Percentiles rank a stretch among this genome's conserved stretches.
Evolutionary conservation across 2,113 vertebrate species (phyloP).

Genomic region (Labeo rohita): DNA sequence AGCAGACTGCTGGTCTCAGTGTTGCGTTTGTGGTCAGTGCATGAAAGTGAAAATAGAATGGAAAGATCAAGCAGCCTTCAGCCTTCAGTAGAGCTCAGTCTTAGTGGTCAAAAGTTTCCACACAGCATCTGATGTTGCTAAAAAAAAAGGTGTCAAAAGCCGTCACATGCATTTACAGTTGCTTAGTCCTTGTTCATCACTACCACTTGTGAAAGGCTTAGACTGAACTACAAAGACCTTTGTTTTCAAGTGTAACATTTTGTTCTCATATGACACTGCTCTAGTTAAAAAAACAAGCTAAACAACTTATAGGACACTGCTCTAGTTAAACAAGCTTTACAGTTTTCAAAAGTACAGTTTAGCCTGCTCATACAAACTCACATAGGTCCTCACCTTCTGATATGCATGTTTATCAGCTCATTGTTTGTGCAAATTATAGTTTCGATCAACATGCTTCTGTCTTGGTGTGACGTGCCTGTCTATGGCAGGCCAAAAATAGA

Average conservation of each 20-base stretch:
- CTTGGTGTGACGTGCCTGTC: neutral
- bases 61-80: slow-evolving; percentile 18
- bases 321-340: neutral
- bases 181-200: neutral
- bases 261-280: neutral
- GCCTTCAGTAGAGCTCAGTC: neutral
- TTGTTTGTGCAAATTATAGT: neutral
- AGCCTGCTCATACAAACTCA: neutral
- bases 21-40: neutral
- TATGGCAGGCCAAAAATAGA: neutral
- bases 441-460: neutral
- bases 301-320: neutral
- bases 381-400: neutral
- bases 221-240: neutral
- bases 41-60: slow-evolving; percentile 10
- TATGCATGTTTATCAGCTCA: neutral
- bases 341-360: neutral
- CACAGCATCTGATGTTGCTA: neutral
- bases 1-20: neutral
- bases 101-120: slow-evolving; percentile 36
- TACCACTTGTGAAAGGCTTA: neutral
- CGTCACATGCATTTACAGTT: neutral
- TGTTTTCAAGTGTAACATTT: neutral
- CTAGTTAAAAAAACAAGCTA: neutral
- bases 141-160: slow-evolving; percentile 8